Conservation (phyloP, 2,113 vertebrate genomes). For the Furnarius figulus region DNA sequence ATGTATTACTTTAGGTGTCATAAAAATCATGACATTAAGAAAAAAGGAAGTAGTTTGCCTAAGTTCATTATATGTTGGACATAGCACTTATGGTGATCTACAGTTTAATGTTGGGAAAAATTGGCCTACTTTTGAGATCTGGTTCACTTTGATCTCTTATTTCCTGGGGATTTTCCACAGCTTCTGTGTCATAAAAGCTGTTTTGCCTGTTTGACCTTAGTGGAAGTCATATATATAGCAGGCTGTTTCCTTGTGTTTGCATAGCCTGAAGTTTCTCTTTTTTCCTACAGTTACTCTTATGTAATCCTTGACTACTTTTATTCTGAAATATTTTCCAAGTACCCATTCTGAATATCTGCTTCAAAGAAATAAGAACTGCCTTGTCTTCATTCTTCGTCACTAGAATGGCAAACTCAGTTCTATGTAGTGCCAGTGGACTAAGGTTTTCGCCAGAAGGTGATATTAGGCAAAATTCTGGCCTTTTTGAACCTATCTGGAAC, state of each 20-base stretch:
- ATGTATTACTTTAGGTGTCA: background rate
- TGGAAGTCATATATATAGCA: background rate
- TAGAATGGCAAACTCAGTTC: background rate
- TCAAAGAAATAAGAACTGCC: background rate
- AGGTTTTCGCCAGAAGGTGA: background rate
- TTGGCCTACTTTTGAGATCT: background rate
- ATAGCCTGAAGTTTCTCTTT: background rate
- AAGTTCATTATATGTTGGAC: background rate
- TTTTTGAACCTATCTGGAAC: background rate
- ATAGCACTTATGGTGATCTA: background rate
- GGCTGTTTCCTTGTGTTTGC: background rate
- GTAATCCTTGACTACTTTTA: background rate
- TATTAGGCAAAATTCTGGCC: background rate
- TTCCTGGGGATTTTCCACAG: conserved; percentile 28
- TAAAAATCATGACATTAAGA: background rate
- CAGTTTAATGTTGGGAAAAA: background rate
- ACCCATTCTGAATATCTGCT: background rate
- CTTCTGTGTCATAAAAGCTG: conserved; percentile 22
- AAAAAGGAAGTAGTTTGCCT: background rate
- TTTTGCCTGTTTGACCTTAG: conserved; percentile 8
- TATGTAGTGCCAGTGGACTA: background rate
- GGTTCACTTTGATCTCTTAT: conserved; percentile 31
- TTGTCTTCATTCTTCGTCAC: background rate
- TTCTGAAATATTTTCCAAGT: background rate
- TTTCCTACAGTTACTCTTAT: background rate